Evolutionary conservation across 2,797 vertebrate species (phyloP).

Genomic region (Gymnopithys bicolor): DNA sequence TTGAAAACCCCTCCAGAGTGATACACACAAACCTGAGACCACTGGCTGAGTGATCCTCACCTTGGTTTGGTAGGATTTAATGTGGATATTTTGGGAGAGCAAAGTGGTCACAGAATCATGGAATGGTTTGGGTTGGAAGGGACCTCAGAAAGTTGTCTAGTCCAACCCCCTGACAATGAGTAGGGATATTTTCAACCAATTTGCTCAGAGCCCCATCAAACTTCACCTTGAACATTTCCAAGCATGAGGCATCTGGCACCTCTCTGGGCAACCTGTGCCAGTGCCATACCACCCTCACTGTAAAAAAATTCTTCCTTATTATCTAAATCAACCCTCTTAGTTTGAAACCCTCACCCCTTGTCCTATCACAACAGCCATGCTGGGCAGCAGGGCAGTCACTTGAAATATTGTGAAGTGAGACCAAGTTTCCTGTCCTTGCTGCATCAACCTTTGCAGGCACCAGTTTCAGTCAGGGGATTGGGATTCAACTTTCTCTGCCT

Average conservation of each 20-base stretch:
- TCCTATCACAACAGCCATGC: background rate
- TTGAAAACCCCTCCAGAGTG: background rate
- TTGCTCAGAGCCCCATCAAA: background rate
- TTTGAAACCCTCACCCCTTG: background rate
- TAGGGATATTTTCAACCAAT: background rate
- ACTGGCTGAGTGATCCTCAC: accelerated
- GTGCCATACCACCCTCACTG: background rate
- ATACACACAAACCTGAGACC: background rate
- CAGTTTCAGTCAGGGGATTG: background rate
- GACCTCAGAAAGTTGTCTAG: background rate
- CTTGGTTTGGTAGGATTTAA: background rate
- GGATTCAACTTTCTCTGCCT: background rate
- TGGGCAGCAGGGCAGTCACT: background rate
- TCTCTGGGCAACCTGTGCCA: background rate
- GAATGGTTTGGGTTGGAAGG: background rate
- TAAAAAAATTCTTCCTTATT: background rate
- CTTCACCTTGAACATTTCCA: background rate
- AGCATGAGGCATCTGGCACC: background rate
- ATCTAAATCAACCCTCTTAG: background rate
- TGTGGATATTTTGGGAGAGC: background rate
- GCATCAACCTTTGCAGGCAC: background rate
- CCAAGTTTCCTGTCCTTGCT: background rate
- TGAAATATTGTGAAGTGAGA: background rate
- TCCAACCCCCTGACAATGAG: background rate
- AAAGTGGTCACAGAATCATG: background rate